Percentiles rank a stretch among this genome's conserved stretches.
phyloP scores from a whole-genome alignment of 2,113 vertebrate genomes.

The Syrrhaptes paradoxus region DNA sequence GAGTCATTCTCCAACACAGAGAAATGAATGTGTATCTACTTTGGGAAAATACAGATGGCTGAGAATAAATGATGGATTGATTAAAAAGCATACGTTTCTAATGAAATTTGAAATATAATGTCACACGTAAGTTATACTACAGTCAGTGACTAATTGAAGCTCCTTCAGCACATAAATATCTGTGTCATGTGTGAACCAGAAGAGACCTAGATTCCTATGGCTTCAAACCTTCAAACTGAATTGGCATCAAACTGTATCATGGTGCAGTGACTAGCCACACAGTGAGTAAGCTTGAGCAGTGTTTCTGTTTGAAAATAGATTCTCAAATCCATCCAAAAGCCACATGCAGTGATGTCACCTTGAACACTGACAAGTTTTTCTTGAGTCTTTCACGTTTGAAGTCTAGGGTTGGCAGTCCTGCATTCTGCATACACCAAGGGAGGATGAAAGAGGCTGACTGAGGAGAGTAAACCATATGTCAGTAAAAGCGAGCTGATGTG shows the following conservation, averaged over 20 bases:
- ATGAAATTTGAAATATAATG: conserved; percentile 25
- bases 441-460: neutral
- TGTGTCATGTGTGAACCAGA: conserved; percentile 53
- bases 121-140: conserved; percentile 27
- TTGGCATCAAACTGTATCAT: conserved; percentile 35
- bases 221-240: conserved; percentile 36
- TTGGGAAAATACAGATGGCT: conserved; percentile 41
- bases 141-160: conserved; percentile 11
- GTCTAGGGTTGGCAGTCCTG: neutral
- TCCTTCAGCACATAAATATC: conserved; percentile 28
- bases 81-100: conserved; percentile 48
- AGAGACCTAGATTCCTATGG: conserved; percentile 41
- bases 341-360: conserved; percentile 34
- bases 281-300: neutral
- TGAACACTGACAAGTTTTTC: conserved; percentile 18
- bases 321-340: conserved; percentile 32
- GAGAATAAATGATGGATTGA: conserved; percentile 53
- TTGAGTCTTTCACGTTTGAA: conserved; percentile 16
- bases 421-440: neutral
- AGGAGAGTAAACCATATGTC: neutral
- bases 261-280: conserved; percentile 18
- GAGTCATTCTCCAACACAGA: conserved; percentile 8
- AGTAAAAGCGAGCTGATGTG: neutral
- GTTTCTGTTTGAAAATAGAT: conserved; percentile 33
- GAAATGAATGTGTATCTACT: conserved; percentile 33